phyloP scores from a whole-genome alignment of 2,113 vertebrate species.

The Orthonyx spaldingii region DNA sequence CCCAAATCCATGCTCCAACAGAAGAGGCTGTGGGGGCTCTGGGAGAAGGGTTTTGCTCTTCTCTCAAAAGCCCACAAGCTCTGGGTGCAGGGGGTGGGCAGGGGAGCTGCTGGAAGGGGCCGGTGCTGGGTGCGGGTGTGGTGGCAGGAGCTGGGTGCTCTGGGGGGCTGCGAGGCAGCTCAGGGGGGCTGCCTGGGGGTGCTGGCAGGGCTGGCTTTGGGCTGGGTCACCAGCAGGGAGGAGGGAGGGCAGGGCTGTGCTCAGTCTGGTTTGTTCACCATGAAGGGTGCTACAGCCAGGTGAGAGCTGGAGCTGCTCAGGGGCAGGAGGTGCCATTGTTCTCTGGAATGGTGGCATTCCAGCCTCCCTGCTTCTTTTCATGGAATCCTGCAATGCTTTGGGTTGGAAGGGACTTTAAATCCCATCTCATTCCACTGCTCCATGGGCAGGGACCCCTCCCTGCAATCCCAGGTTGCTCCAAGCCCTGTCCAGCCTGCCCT shows the following conservation, averaged over 20 bases:
- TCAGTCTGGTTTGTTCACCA: fast-evolving
- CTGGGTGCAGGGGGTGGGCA: not conserved
- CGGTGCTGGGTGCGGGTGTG: fast-evolving
- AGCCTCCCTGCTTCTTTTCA: not conserved
- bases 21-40: not conserved
- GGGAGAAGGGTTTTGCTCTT: not conserved
- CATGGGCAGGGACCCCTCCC: not conserved
- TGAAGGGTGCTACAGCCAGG: too few species aligned
- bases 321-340: not conserved
- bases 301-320: not conserved
- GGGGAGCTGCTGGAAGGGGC: not conserved
- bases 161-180: fast-evolving
- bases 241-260: not conserved
- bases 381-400: not conserved
- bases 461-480: not conserved
- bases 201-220: not conserved
- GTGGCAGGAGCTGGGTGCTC: not conserved
- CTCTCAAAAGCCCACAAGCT: fast-evolving
- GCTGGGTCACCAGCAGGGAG: not conserved
- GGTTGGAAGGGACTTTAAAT: not conserved
- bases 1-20: fast-evolving
- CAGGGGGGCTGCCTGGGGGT: too few species aligned
- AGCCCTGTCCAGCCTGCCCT: not conserved
- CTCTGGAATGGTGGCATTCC: not conserved
- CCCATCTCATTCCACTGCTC: too few species aligned